Percentiles rank a stretch among this genome's conserved stretches.
Evolutionary conservation across 2,113 vertebrate species (phyloP).

Genomic region (Bos javanicus): DNA sequence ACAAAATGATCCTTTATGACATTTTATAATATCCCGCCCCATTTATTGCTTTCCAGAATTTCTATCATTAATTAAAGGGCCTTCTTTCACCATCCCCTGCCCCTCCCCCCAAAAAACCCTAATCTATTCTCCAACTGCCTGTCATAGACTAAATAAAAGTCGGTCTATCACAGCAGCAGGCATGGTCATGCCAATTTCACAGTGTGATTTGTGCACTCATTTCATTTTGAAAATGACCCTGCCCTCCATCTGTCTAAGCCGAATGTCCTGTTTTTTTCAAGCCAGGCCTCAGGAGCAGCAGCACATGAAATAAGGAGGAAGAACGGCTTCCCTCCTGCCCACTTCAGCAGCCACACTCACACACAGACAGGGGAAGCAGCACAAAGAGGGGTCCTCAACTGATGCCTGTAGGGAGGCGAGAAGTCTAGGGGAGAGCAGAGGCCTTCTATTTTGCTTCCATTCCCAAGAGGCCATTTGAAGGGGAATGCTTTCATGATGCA

Average conservation of each 20-base stretch:
- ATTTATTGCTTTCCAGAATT: conserved; percentile 58
- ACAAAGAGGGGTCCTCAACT: neutral
- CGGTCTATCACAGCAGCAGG: conserved; percentile 42
- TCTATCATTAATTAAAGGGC: conserved; percentile 61
- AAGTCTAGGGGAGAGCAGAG: neutral
- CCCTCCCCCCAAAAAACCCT: too few species aligned
- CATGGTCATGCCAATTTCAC: conserved; percentile 68
- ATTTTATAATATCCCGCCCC: conserved; percentile 27
- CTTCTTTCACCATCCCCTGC: neutral
- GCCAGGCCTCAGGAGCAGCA: conserved; percentile 56
- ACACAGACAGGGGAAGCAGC: neutral
- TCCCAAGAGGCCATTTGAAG: conserved; percentile 38
- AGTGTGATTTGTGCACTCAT: conserved; percentile 71
- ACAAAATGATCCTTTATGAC: conserved; percentile 39
- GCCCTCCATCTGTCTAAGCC: conserved; percentile 75
- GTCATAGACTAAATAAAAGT: conserved; percentile 67
- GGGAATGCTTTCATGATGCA: neutral
- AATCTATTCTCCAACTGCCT: conserved; percentile 55
- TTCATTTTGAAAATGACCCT: conserved; percentile 75
- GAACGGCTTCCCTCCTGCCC: neutral
- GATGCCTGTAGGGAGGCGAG: neutral
- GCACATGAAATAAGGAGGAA: conserved; percentile 30
- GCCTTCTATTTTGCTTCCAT: neutral
- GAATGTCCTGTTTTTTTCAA: conserved; percentile 65
- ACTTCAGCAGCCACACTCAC: neutral